Base-by-base conservation (phyloP, 2,113 vertebrate species). In the Alosa alosa region DNA sequence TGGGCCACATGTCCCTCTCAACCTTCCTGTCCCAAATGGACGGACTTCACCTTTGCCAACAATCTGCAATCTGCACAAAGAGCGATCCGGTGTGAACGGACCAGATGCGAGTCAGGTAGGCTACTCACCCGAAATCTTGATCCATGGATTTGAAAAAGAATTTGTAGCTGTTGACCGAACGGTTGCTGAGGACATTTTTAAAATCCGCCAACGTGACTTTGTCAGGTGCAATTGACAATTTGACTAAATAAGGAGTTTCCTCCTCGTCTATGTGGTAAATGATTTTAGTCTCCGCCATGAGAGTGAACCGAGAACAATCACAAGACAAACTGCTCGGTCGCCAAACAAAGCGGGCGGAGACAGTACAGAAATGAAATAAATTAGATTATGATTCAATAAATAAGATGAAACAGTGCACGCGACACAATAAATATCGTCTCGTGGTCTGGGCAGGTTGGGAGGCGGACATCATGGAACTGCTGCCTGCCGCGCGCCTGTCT, bases 71-170 rank as follows among this genome's bases (percentile, higher is more conserved):
- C 20, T 36, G 31, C n/a, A 64, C 60, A 68, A 25, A 31, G 60
- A 68, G 60, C 5, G 55, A 6, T 4, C 22, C 15, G 1, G 25
- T 68, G 60, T 25, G 22, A 36, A 72, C 8, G 9, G 25, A 36
- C 25, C n/a, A 36, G 64, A 31, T 10, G 64, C 64, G n/a, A 64
- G 57, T 9, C 57, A 64, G 57, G 55, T 22, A 47, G 75, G 22
- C 86, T 88, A 94, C 97, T 96, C 86, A 99, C 97, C 97, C 97
- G 91, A 99, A 99, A 95, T 99, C 97, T 94, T 98, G 97, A 93
- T 99, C 97, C 97, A 99, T 99, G 85, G 97, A 99, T 94, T 99
- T 99, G 94, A 99, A 99, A 95, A 98, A 99, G 94, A 99, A 99
- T 96, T 99, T 99, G 96, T 98, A 99, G 96, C 95, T 96, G 88